phyloP scores from a whole-genome alignment of 2,797 vertebrate species.

The Peromyscus attwateri region DNA sequence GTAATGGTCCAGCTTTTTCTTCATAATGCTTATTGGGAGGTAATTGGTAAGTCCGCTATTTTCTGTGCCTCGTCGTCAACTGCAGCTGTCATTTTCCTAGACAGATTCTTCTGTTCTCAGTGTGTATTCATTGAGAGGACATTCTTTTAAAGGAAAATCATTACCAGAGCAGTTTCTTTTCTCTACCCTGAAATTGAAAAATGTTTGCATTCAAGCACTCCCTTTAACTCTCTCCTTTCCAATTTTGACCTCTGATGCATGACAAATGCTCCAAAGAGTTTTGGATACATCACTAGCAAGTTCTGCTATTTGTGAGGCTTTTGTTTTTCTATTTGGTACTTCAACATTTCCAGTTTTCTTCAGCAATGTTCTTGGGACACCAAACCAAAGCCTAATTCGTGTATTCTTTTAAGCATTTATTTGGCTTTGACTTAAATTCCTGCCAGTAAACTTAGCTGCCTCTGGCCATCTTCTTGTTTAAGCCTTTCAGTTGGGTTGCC shows the following conservation, averaged over 20 bases:
- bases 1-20: constrained; percentile 24
- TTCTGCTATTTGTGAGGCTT: constrained; percentile 49
- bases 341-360: constrained; percentile 32
- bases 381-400: constrained; percentile 25
- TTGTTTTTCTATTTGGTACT: constrained; percentile 64
- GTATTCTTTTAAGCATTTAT: constrained; percentile 51
- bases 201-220: neutral
- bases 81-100: constrained; percentile 43
- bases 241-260: neutral
- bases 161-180: constrained; percentile 52
- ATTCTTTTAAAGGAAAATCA: neutral
- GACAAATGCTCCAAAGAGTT: constrained; percentile 52
- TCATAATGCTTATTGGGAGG: constrained; percentile 8
- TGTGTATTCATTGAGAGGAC: constrained; percentile 41
- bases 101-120: constrained; percentile 62
- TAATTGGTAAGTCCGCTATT: constrained; percentile 68
- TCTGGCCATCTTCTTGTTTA: neutral
- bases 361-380: constrained; percentile 46
- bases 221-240: constrained; percentile 41
- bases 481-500: neutral
- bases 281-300: neutral
- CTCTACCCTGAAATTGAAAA: constrained; percentile 26
- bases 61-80: constrained; percentile 53
- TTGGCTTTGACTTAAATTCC: constrained; percentile 45
- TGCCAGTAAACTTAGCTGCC: neutral